These are phyloP conservation scores for Pseudanteris insignis DNA, from an alignment of 2,888 invertebrate genomes.

Conservation along the genomic window DNA sequence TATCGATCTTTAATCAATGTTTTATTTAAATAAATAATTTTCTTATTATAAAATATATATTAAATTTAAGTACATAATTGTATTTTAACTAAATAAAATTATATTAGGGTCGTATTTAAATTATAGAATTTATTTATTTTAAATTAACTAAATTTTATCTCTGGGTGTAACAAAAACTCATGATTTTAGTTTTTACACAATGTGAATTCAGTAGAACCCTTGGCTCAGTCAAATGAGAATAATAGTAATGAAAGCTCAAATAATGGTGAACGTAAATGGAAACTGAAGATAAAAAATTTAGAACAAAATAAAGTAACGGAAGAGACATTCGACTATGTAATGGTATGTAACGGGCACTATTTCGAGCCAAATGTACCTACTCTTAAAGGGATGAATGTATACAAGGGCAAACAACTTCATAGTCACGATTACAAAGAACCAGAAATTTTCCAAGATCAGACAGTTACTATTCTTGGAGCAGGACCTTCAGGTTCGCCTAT, in stretches of 20 bases:
- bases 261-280: constrained; percentile 54
- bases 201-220: constrained; percentile 45
- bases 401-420: constrained; percentile 61
- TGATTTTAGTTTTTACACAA: constrained; percentile 1
- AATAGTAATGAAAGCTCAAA: neutral
- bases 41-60: too few species aligned
- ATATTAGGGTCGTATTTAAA: too few species aligned
- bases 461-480: constrained; percentile 62
- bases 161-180: too few species aligned
- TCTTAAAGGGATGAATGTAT: constrained; percentile 65
- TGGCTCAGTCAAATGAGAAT: neutral
- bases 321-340: constrained; percentile 63
- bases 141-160: too few species aligned
- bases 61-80: too few species aligned
- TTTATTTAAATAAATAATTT: too few species aligned
- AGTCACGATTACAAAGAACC: constrained; percentile 65
- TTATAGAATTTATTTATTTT: too few species aligned
- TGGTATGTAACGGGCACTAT: constrained; percentile 69
- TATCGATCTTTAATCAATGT: too few species aligned
- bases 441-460: constrained; percentile 56
- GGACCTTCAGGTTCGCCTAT: constrained; percentile 67
- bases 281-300: constrained; percentile 58
- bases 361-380: constrained; percentile 67
- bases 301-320: constrained; percentile 44
- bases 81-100: too few species aligned